Base-by-base conservation (phyloP, 2,888 invertebrate species). In the Euzophera pinguis region DNA sequence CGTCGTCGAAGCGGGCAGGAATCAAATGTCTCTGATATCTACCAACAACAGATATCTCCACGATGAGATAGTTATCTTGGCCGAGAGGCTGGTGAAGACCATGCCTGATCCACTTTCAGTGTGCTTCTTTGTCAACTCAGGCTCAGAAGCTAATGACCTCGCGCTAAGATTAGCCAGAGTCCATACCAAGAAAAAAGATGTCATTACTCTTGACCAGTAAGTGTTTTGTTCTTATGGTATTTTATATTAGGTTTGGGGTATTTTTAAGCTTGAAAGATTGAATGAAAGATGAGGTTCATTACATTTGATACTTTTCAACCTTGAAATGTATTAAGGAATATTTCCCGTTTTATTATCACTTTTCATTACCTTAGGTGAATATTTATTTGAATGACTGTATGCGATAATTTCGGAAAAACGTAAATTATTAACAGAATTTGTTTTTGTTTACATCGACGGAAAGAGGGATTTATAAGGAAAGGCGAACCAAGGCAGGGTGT, bases 71-170 rank as follows among this genome's bases (percentile, higher is more conserved):
- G 98, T 98, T 7, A 91, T 97, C 53, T 96, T 98, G 67, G 99
- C 98, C 3, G 92, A 96, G 72, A 93, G 94, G 60, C 88, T 99
- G 61, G 93, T 95, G 12, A 92, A 92, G 53, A 95, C 96, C 3
- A 91, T 99, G 84, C 99, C 99, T 0, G 93, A 94, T 53, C 91
- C 93, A 29, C 90, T 99, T 35, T 96, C 96, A 13, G 97, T 98
- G 3, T 98, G 98, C 73, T 99, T 96, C 90, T 95, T 99, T 78
- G 98, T 98, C 52, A 99, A 99, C 87, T 99, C 99, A 0, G 99
- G 99, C 8, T 99, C 99, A 5, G 99, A 99, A 88, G 99, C 99
- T 7, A 99, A 99, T 81, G 99, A 99, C 89, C 92, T 99, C 65
- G 99, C 99, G 0, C 82, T 99, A 38, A 93, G 99, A 55, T 90